A percentile compares a stretch with the other conserved stretches of the same genome.
Conservation (phyloP, 2,797 vertebrate species). For the Cryptoprocta ferox region DNA sequence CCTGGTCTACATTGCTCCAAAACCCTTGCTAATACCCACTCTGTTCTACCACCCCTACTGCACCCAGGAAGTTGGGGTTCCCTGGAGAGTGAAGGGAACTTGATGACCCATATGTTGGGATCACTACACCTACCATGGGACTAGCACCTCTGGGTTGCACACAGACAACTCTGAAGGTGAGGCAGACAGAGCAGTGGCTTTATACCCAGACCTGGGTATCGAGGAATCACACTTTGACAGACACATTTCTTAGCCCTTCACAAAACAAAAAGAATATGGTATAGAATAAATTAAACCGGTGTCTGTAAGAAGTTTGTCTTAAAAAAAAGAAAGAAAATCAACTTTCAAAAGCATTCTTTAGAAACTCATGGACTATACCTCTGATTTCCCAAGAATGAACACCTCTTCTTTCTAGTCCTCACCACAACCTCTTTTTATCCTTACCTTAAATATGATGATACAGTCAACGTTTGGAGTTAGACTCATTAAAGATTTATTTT, state of each 20-base stretch:
- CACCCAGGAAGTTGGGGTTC: not conserved
- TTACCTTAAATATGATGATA: conserved; percentile 20
- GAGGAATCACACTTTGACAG: not conserved
- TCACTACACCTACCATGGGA: accelerated
- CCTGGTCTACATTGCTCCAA: not conserved
- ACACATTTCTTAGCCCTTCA: not conserved
- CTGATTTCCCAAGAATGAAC: not conserved
- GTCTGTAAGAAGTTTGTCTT: not conserved
- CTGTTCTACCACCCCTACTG: not conserved
- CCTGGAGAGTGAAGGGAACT: not conserved
- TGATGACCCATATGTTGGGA: not conserved
- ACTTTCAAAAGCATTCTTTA: not conserved
- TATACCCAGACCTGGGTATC: not conserved
- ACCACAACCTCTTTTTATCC: not conserved
- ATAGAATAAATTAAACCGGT: not conserved
- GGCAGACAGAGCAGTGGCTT: not conserved
- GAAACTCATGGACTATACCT: not conserved
- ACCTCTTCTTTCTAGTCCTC: not conserved
- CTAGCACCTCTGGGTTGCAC: not conserved
- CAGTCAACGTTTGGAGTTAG: not conserved
- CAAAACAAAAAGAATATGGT: not conserved
- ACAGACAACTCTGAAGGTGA: not conserved
- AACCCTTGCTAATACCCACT: not conserved
- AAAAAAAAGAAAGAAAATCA: not conserved
- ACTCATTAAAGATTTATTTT: conserved; percentile 57